Conservation (phyloP, 2,888 invertebrate species). For the Blastobasis lacticolella region DNA sequence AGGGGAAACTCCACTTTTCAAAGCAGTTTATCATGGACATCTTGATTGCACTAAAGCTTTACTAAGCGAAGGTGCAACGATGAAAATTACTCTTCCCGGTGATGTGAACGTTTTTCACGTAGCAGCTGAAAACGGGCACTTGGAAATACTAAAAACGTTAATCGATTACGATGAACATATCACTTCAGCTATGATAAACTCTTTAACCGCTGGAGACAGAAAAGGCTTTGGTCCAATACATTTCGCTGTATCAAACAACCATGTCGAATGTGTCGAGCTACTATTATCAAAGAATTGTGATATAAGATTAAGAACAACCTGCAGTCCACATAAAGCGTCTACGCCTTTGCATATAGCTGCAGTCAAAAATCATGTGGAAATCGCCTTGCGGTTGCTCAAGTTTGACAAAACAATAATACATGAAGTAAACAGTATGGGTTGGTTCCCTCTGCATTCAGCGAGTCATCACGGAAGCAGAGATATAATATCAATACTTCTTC, state of each 20-base stretch:
- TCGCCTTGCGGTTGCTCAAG: slow-evolving; percentile 46
- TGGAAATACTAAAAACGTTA: slow-evolving; percentile 68
- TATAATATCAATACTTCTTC: slow-evolving; percentile 56
- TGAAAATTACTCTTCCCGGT: slow-evolving; percentile 53
- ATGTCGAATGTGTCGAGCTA: slow-evolving; percentile 53
- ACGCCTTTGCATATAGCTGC: slow-evolving; percentile 61
- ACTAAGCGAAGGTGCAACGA: slow-evolving; percentile 58
- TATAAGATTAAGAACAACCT: slow-evolving; percentile 53
- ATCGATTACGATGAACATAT: slow-evolving; percentile 54
- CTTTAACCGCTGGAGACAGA: slow-evolving; percentile 43
- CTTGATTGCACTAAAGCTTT: slow-evolving; percentile 56
- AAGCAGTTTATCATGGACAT: slow-evolving; percentile 56
- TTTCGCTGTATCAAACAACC: slow-evolving; percentile 71
- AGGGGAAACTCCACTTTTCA: slow-evolving; percentile 66
- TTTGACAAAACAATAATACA: slow-evolving; percentile 55
- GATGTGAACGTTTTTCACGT: slow-evolving; percentile 74
- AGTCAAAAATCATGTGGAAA: slow-evolving; percentile 46
- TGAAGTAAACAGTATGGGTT: slow-evolving; percentile 51
- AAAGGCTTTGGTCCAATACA: slow-evolving; percentile 68
- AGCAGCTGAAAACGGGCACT: slow-evolving; percentile 71
- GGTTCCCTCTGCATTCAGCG: slow-evolving; percentile 61
- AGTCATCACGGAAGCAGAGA: slow-evolving; percentile 75
- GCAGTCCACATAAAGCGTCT: slow-evolving; percentile 48
- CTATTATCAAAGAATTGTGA: slow-evolving; percentile 61
- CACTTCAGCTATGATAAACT: slow-evolving; percentile 39